Evolutionary conservation across 2,888 invertebrate species (phyloP), one percentile per base, ranked within the genome.

Genomic region (Caenorhabditis sulstoni): DNA sequence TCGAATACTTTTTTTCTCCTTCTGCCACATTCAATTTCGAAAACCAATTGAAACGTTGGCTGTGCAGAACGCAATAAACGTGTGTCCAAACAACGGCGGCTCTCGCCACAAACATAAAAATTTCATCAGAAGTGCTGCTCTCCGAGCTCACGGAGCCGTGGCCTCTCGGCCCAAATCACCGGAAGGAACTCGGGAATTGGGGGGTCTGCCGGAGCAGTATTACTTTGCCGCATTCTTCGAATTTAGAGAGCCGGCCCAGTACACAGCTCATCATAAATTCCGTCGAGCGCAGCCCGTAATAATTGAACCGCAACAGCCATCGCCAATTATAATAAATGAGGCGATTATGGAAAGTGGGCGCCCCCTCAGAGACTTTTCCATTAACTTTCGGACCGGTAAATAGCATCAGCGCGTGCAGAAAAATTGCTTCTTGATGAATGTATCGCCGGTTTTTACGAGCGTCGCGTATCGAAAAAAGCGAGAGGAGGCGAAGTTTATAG

Each of bases 281-380:
- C 59, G 22, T 37, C 61, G 61, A n/a, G 35, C 50, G 53, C 61
- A 7, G 29, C 29, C 39, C 73, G 57, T 73, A 73, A 73, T 73
- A 73, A 73, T 73, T 73, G 73, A 73, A 73, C 73, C 73, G 73
- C 73, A 73, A 73, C 73, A 73, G 64, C 18, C 62, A 44, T 44
- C 22, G 47, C 39, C 73, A 73, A 73, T 73, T 73, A 73, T 73
- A 73, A 64, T 73, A 73, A 73, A 73, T 64, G 73, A 73, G 49
- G 64, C 73, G 73, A 73, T 73, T 73, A 70, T 58, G 55, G 71
- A 65, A 57, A 62, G 61, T 45, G 22, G 44, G 41, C 22, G 18
- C 39, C 50, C 23, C 55, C n/a, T n/a, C 29, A 55, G 57, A 50
- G 49, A 57, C 64, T 64, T 64, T 73, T 73, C 73, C 73, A 73